Evolutionary conservation across 2,113 vertebrate genomes (phyloP), one percentile per base, ranked within the genome.

Genomic region (Cryptoleucopteryx plumbea): DNA sequence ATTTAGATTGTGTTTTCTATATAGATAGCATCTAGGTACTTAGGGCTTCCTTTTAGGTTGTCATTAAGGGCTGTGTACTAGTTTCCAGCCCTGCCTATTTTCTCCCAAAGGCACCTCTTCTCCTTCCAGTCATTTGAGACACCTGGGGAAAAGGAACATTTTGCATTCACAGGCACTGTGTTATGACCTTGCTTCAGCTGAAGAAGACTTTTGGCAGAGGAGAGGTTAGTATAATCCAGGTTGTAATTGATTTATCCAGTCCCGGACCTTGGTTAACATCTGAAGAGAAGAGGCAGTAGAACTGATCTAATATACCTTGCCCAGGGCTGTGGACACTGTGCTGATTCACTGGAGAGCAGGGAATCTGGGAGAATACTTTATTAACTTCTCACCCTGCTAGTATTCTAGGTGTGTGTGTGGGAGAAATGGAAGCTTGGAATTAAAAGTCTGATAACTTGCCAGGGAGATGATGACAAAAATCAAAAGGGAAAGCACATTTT

Each of bases 401-500:
- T 50, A 96, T 63, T 70, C 65, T 68, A 67, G n/a, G 59, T 42
- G 9, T 53, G 48, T 26, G 48, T 15, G 52, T 3, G 7, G 9
- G 32, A 25, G 40, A 53, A 71, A 75, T 19, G 43, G 42, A 87
- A 67, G 80, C 52, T 79, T 93, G 63, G 55, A 94, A 94, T 96
- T 95, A 94, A 58, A 94, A 95, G 93, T 93, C 91, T 93, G 93
- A 92, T 95, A 86, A 80, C 72, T 96, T 96, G 94, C 93, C 96
- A 96, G 82, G 71, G 82, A 96, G 89, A 82, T 92, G 96, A 94
- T 96, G 94, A 93, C 88, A 94, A 91, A 95, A 96, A 95, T 96
- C 92, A 96, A 89, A 96, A 95, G 83, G 83, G 86, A 97, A 94
- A 96, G 91, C 86, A 92, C 91, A 94, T 85, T 94, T 91, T 96